Evolutionary conservation across 2,113 vertebrate species (phyloP).

Genomic region (Syrrhaptes paradoxus): DNA sequence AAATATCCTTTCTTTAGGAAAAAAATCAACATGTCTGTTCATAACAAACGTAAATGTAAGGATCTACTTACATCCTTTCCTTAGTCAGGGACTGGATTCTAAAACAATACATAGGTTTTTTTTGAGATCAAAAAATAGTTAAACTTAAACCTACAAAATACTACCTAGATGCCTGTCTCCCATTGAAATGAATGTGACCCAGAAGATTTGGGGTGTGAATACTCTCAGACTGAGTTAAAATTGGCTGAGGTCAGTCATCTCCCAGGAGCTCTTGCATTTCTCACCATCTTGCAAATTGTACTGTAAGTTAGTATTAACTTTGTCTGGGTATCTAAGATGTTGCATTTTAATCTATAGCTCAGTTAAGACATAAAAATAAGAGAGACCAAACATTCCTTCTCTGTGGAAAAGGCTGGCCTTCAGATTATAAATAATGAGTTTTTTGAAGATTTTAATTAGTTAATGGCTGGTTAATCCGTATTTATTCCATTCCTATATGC

Average conservation of each 20-base stretch:
- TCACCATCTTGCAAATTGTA: not conserved
- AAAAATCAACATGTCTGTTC: not conserved
- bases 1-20: not conserved
- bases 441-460: not conserved
- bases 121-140: not conserved
- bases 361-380: not conserved
- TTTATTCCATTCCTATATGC: not conserved
- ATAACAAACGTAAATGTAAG: not conserved
- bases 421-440: accelerated
- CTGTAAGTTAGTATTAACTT: not conserved
- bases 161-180: not conserved
- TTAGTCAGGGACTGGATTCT: not conserved
- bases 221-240: not conserved
- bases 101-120: not conserved
- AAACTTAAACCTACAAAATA: not conserved
- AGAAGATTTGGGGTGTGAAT: not conserved
- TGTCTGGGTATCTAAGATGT: not conserved
- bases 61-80: not conserved
- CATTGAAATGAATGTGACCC: not conserved
- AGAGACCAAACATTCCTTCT: not conserved
- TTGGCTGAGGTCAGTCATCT: not conserved
- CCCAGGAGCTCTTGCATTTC: not conserved
- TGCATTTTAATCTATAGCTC: not conserved
- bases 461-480: not conserved
- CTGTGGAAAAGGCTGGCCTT: not conserved